phyloP scores from a whole-genome alignment of 2,888 invertebrate genomes.

The Brachyopa scutellaris region DNA sequence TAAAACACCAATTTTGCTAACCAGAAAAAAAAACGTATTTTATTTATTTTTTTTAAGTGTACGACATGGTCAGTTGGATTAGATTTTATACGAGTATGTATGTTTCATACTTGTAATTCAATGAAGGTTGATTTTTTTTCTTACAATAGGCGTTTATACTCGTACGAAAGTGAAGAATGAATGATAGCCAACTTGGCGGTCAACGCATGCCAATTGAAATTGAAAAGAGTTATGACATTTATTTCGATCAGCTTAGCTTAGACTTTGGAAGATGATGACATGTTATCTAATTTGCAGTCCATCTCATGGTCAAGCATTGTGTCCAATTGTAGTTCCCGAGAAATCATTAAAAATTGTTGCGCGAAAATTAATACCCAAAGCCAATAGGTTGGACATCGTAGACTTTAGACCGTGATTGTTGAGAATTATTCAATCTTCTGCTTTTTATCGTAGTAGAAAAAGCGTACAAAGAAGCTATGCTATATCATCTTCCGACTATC shows the following conservation, averaged over 20 bases:
- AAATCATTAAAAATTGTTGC: too few relatives aligned
- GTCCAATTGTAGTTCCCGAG: too few relatives aligned
- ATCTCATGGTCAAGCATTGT: neutral
- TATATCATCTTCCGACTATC: too few relatives aligned
- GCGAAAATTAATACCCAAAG: too few relatives aligned
- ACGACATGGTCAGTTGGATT: neutral
- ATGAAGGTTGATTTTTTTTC: slow-evolving; percentile 12
- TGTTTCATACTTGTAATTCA: slow-evolving; percentile 42
- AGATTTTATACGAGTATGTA: neutral
- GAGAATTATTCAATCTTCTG: too few relatives aligned
- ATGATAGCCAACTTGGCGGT: neutral
- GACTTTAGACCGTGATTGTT: too few relatives aligned
- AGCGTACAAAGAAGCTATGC: too few relatives aligned
- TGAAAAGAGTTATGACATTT: neutral
- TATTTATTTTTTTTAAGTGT: slow-evolving; percentile 55
- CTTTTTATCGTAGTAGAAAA: too few relatives aligned
- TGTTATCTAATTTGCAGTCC: neutral
- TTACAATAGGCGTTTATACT: neutral
- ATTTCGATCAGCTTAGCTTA: neutral
- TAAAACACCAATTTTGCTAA: slow-evolving; percentile 11
- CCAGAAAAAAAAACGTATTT: slow-evolving; percentile 13
- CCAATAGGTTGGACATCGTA: too few relatives aligned
- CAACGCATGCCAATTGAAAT: neutral
- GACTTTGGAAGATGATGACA: neutral
- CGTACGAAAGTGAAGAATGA: slow-evolving; percentile 6